A percentile compares a stretch with the other conserved stretches of the same genome.
phyloP scores from a whole-genome alignment of 1,140 invertebrate species.

The Cydia splendana region DNA sequence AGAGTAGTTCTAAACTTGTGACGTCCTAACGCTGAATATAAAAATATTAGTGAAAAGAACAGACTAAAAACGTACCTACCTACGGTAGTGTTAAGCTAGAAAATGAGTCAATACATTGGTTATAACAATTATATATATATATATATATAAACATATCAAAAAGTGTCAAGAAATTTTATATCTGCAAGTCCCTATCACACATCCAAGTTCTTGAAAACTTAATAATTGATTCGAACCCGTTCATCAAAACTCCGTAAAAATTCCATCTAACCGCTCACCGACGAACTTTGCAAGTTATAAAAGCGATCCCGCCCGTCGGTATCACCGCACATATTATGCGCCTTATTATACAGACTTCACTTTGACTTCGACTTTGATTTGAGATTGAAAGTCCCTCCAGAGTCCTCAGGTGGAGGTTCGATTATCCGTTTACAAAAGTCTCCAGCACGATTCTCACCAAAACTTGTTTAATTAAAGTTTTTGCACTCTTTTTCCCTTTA shows the following conservation, averaged over 20 bases:
- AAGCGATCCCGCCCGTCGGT: slow-evolving; percentile 52
- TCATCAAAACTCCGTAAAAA: slow-evolving; percentile 59
- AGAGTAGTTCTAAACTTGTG: too few species aligned
- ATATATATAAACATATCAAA: too few species aligned
- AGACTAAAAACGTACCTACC: too few species aligned
- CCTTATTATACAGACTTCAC: slow-evolving; percentile 26
- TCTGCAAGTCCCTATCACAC: slow-evolving; percentile 4
- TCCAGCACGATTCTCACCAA: slow-evolving; percentile 64
- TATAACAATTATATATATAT: too few species aligned
- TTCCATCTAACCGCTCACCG: slow-evolving; percentile 54
- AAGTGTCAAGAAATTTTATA: neutral
- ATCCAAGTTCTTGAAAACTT: slow-evolving; percentile 38
- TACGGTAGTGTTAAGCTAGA: too few species aligned
- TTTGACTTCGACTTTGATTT: slow-evolving; percentile 32
- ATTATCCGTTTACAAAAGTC: slow-evolving; percentile 76
- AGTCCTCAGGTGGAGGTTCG: slow-evolving; percentile 68
- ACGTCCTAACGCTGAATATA: too few species aligned
- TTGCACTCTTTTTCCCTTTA: slow-evolving; percentile 76
- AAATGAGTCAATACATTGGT: too few species aligned
- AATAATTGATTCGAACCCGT: slow-evolving; percentile 38
- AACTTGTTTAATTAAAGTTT: slow-evolving; percentile 79
- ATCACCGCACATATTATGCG: slow-evolving; percentile 42
- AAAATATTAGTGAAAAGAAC: too few species aligned
- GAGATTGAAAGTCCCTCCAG: slow-evolving; percentile 48
- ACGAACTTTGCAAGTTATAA: slow-evolving; percentile 44